These are phyloP conservation scores for Sminthurides aquaticus DNA, from an alignment of 2,888 invertebrate genomes.

Conservation along the genomic window DNA sequence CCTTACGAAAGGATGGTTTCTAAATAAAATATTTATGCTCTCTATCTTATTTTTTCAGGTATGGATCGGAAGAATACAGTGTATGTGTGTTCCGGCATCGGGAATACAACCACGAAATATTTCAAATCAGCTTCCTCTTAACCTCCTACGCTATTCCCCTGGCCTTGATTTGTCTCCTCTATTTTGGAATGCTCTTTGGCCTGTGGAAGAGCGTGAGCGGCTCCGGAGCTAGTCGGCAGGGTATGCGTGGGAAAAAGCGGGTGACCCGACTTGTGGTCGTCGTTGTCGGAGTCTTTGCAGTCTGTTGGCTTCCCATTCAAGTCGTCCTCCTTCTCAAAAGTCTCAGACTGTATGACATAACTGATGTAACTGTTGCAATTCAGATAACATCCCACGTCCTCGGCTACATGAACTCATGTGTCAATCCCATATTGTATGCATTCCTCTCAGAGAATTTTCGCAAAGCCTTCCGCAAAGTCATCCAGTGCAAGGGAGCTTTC, in stretches of 20 bases:
- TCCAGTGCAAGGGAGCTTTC: slow-evolving; percentile 39
- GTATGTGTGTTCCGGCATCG: slow-evolving; percentile 63
- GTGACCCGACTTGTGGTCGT: slow-evolving; percentile 88
- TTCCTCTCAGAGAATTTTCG: slow-evolving; percentile 91
- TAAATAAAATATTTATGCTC: slow-evolving; percentile 14
- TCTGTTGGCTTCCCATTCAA: slow-evolving; percentile 92
- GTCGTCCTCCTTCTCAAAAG: slow-evolving; percentile 73
- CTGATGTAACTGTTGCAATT: slow-evolving; percentile 60
- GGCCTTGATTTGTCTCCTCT: slow-evolving; percentile 75
- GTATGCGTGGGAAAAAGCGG: slow-evolving; percentile 72
- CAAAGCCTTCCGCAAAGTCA: slow-evolving; percentile 71
- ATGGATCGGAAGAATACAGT: slow-evolving; percentile 56
- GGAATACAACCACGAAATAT: slow-evolving; percentile 43
- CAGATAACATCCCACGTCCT: slow-evolving; percentile 72
- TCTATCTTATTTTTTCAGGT: slow-evolving; percentile 32
- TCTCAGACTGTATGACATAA: slow-evolving; percentile 62
- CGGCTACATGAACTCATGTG: slow-evolving; percentile 89
- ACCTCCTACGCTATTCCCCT: slow-evolving; percentile 83
- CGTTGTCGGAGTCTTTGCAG: slow-evolving; percentile 74
- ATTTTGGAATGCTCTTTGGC: slow-evolving; percentile 79
- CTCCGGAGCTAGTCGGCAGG: slow-evolving; percentile 75
- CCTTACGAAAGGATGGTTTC: neutral
- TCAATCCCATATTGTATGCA: slow-evolving; percentile 86
- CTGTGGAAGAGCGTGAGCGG: slow-evolving; percentile 69
- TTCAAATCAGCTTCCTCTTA: slow-evolving; percentile 73